These are phyloP conservation scores for Dermochelys coriacea DNA, from an alignment of 2,797 vertebrate species.

Conservation along the genomic window DNA sequence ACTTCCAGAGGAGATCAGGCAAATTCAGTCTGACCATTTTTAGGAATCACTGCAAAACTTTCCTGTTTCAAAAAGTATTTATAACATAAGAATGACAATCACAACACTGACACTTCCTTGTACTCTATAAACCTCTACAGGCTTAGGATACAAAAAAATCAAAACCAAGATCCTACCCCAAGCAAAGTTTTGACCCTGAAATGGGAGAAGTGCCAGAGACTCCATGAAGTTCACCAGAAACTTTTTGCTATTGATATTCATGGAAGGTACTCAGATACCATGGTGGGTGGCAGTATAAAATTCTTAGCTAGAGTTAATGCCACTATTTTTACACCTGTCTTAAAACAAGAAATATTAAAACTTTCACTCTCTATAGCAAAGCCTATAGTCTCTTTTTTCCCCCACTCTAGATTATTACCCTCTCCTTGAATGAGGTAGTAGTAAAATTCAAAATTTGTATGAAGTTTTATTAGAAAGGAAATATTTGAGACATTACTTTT, in stretches of 20 bases:
- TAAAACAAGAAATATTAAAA: neutral
- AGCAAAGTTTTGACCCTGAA: neutral
- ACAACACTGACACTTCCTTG: neutral
- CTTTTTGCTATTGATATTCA: neutral
- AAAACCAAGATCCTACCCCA: neutral
- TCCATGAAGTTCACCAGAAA: neutral
- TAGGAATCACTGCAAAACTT: conserved; percentile 5
- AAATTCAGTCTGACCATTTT: neutral
- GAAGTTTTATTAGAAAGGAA: neutral
- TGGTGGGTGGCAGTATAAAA: neutral
- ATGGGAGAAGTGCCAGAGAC: neutral
- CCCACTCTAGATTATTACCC: neutral
- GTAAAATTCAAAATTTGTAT: neutral
- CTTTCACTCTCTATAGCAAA: neutral
- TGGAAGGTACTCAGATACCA: rapidly evolving
- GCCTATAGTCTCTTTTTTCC: neutral
- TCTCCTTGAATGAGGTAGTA: neutral
- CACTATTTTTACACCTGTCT: neutral
- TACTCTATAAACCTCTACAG: neutral
- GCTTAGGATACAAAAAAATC: neutral
- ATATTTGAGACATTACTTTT: neutral
- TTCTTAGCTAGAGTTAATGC: neutral
- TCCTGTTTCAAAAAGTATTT: conserved; percentile 27
- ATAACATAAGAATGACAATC: neutral
- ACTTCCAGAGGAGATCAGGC: conserved; percentile 36